Conservation (phyloP, 2,797 vertebrate genomes). For the Cryptoprocta ferox region DNA sequence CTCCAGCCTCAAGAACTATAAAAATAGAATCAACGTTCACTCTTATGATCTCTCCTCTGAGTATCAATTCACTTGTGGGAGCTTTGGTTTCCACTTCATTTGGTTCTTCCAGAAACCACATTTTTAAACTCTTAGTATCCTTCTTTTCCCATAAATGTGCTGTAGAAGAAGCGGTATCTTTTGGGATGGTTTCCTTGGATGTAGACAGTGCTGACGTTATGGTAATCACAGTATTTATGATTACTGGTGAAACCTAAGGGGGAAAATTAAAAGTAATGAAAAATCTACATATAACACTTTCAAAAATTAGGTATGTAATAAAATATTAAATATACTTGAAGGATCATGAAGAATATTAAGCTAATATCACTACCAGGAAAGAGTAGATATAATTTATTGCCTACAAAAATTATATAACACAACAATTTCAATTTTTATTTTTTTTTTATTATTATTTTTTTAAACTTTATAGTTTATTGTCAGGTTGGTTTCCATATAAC, state of each 20-base stretch:
- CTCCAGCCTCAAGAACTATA: conserved; percentile 96
- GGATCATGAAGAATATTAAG: conserved; percentile 7
- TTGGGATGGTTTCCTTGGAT: conserved; percentile 89
- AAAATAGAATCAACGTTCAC: conserved; percentile 93
- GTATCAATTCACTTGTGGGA: conserved; percentile 87
- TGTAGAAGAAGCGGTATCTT: conserved; percentile 89
- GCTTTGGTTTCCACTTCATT: conserved; percentile 86
- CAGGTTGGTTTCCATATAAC: no score
- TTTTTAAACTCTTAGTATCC: conserved; percentile 92
- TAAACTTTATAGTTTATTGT: no score
- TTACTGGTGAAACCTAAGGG: conserved; percentile 97
- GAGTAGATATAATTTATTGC: not conserved
- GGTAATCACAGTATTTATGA: conserved; percentile 98
- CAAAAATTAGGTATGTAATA: conserved; percentile 32
- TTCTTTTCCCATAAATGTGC: conserved; percentile 93
- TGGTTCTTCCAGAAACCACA: conserved; percentile 97
- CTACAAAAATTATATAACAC: not conserved
- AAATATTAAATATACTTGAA: conserved; percentile 27
- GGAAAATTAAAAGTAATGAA: conserved; percentile 51
- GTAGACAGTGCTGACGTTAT: conserved; percentile 95
- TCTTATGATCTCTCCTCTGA: conserved; percentile 92
- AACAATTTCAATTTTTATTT: conserved; percentile 35
- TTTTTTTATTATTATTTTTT: no score
- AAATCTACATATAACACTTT: not conserved
- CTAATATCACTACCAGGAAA: not conserved